Base-by-base conservation (phyloP, 1,140 invertebrate species). In the Drosophila erecta region DNA sequence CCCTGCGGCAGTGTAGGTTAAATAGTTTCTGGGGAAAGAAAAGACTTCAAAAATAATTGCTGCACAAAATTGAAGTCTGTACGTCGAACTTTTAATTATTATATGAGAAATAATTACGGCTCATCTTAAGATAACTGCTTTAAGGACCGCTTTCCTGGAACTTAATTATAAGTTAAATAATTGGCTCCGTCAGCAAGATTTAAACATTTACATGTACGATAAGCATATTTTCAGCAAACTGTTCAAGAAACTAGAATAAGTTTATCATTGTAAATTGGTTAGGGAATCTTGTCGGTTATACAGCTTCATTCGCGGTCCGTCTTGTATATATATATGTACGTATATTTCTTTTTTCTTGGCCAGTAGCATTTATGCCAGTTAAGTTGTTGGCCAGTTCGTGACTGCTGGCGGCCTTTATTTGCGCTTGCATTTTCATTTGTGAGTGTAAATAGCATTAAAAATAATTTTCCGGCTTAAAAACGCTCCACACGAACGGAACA, bases 361-460 rank as follows among this genome's bases (percentile, higher is more conserved):
- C 50, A 56, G 50, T 10, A 54, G 60, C 73, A 76, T 76, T 76
- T 76, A 76, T 76, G 74, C 55, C 74, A 74, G 72, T 85, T 73
- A 81, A 86, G 81, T 76, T 79, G 69, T 66, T 69, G 71, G 75
- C 60, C 67, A 78, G 61, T 86, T 87, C 79, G 83, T 86, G 83
- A 76, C 81, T 85, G 81, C 60, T 57, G 46, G 58, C 60, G 74
- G 51, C 76, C 51, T 69, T 83, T 86, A 87, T 87, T 87, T 87
- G 66, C 84, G 84, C 79, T 79, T 83, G 83, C 79, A 76, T 89
- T 87, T 87, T 86, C 79, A 89, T 79, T 89, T 83, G 84, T 76
- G 83, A 83, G 74, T 83, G 83, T 77, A 87, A 87, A 86, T 86
- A 84, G 84, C 76, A 84, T 87, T 83, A 79, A 87, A 86, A 87